These are phyloP conservation scores for Lordiphosa andalusiaca DNA, from an alignment of 2,888 invertebrate species.

Conservation along the genomic window DNA sequence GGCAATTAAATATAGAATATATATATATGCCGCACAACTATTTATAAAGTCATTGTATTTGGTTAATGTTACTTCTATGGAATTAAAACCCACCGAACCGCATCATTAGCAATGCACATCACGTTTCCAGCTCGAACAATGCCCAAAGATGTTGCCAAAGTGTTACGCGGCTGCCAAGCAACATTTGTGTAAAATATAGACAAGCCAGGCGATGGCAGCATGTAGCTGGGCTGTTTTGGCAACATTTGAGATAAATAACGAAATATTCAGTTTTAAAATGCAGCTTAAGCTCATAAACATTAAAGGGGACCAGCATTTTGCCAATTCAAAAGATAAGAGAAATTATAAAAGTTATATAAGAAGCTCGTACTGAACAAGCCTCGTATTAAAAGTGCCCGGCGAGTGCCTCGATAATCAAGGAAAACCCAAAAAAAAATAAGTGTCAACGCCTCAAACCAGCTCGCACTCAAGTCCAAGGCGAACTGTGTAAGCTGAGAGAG, in stretches of 20 bases:
- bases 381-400: constrained; percentile 3
- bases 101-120: constrained; percentile 60
- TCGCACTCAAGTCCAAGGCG: constrained; percentile 42
- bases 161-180: constrained; percentile 13
- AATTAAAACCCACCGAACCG: constrained; percentile 56
- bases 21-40: constrained; percentile 12
- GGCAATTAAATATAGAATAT: constrained; percentile 40
- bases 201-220: constrained; percentile 3
- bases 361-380: constrained; percentile 6
- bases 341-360: constrained; percentile 6
- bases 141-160: constrained; percentile 10
- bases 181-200: constrained; percentile 9
- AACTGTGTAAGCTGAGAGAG: constrained; percentile 28
- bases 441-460: constrained; percentile 43
- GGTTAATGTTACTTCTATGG: constrained; percentile 42
- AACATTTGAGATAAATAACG: constrained; percentile 22
- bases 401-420: constrained; percentile 19
- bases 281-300: constrained; percentile 53
- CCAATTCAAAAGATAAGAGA: constrained; percentile 32
- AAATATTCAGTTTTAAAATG: constrained; percentile 1
- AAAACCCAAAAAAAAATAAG: constrained; percentile 30
- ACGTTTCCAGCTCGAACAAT: constrained; percentile 37
- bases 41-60: constrained; percentile 30
- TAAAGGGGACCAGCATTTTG: constrained; percentile 58
- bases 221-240: constrained; percentile 3